Base-by-base conservation (phyloP, 2,797 vertebrate species). In the Discoglossus pictus region DNA sequence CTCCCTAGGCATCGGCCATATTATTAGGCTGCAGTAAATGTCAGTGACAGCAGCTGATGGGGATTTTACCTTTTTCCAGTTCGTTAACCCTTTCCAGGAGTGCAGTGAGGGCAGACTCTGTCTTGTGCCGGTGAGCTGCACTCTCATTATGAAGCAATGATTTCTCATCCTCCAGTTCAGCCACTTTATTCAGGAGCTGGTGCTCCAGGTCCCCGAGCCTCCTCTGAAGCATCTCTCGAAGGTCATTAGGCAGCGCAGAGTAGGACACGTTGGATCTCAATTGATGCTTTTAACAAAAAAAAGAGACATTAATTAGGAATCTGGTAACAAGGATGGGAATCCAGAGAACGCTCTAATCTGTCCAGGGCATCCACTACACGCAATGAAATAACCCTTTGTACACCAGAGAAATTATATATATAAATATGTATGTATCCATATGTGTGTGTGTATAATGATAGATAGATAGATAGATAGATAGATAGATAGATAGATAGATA, bases 1-100 rank as follows among this genome's bases (percentile, higher is more conserved):
- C n/a, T n/a, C n/a, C n/a, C n/a, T n/a, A n/a, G n/a, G n/a, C n/a
- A n/a, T n/a, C n/a, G n/a, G n/a, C n/a, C n/a, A n/a, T n/a, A n/a
- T n/a, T n/a, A n/a, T n/a, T n/a, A n/a, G n/a, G n/a, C n/a, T n/a
- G n/a, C 27, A 31, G 8, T 31, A 31, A 31, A 31, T 31, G 27
- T 31, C 4, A 31, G 27, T 31, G 27, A 31, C 27, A 31, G n/a
- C n/a, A n/a, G n/a, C n/a, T n/a, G n/a, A n/a, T n/a, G n/a, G n/a
- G n/a, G n/a, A n/a, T n/a, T n/a, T 75, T 79, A 99, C 96, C 96
- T 91, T 94, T 93, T 82, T 98, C 97, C 52, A 99, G 79, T 58
- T 99, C 95, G 1, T 87, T 89, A 78, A 98, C 95, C 74, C 96
- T 89, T 81, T 97, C 93, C 65, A 97, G 91, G 79, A 99, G 80